Evolutionary conservation across 2,888 invertebrate species (phyloP), one percentile per base, ranked within the genome.

Genomic region (Callyntrura guangdongensis): DNA sequence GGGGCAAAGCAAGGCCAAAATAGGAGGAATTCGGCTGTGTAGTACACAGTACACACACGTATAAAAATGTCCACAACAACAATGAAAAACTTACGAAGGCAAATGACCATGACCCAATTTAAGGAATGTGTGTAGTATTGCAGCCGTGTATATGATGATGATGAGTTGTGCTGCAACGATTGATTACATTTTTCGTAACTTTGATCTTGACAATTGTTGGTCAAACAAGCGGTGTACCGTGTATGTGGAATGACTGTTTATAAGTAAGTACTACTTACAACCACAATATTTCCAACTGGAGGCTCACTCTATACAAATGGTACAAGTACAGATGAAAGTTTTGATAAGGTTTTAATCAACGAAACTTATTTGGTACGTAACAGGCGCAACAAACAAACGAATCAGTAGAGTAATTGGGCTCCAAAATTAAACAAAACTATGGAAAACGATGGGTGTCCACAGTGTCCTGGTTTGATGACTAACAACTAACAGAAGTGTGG

Each of bases 71-170:
- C 47, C 64, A 77, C 53, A 89, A 85, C 82, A 69, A 53, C 17
- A 69, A 82, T 27, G 25, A 83, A 85, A 88, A 89, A 67, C 49
- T 53, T 61, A 56, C 59, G 67, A 22, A 27, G 81, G 20, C 77
- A 69, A 89, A 85, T 90, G 89, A 56, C 89, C 89, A 79, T 89
- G 89, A 85, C 89, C 89, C 56, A 89, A 77, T 89, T 89, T 89
- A 53, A 89, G 74, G 83, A 89, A 79, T 79, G 36, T 74, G 61
- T 53, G 22, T 6, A 64, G 25, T 64, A 22, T 4, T 9, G 72
- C 45, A 12, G 36, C 2, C 4, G 36, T 6, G 36, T 36, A 36
- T 4, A 36, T 4, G 36, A 36, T 36, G 36, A 9, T 79, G 56
- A 74, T 45, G 77, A 5, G 69, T 47, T 83, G 36, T 45, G 20